A percentile compares a stretch with the other conserved stretches of the same genome.
These are phyloP conservation scores for Bradypus variegatus DNA, from an alignment of 2,797 vertebrate genomes.

Conservation along the genomic window DNA sequence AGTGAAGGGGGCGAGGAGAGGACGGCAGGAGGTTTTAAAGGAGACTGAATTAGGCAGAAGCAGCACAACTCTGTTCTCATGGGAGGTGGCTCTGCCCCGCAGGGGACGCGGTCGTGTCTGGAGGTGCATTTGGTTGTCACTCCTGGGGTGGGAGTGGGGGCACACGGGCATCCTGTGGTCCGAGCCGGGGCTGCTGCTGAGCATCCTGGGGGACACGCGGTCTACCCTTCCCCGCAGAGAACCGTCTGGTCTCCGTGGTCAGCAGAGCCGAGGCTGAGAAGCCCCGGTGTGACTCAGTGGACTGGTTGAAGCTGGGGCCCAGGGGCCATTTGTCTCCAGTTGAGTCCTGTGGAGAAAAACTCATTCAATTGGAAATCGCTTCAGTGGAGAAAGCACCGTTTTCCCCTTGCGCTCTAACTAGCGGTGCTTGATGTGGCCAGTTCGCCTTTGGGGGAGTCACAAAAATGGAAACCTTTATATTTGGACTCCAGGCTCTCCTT, in stretches of 20 bases:
- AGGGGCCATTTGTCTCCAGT: fast-evolving
- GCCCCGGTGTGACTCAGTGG: background rate
- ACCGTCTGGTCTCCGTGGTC: fast-evolving
- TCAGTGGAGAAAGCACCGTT: background rate
- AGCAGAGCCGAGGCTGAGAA: background rate
- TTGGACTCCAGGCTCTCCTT: background rate
- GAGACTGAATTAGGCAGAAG: background rate
- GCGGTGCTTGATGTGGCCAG: background rate
- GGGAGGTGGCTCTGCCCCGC: fast-evolving
- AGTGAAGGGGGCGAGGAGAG: background rate
- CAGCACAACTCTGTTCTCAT: background rate
- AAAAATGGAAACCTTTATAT: background rate
- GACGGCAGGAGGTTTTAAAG: background rate
- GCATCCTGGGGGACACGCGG: fast-evolving
- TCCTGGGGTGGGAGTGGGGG: background rate
- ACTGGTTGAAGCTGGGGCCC: background rate
- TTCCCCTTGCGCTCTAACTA: background rate
- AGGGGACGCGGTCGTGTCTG: background rate
- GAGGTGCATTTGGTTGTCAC: background rate
- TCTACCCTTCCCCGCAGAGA: fast-evolving
- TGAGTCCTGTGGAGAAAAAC: fast-evolving
- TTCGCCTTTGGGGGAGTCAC: background rate
- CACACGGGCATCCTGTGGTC: background rate
- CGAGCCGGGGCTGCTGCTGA: too few relatives aligned
- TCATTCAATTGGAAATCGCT: background rate